These are phyloP conservation scores for Ditylenchus dipsaci DNA, from an alignment of 1,140 invertebrate species.

Conservation along the genomic window DNA sequence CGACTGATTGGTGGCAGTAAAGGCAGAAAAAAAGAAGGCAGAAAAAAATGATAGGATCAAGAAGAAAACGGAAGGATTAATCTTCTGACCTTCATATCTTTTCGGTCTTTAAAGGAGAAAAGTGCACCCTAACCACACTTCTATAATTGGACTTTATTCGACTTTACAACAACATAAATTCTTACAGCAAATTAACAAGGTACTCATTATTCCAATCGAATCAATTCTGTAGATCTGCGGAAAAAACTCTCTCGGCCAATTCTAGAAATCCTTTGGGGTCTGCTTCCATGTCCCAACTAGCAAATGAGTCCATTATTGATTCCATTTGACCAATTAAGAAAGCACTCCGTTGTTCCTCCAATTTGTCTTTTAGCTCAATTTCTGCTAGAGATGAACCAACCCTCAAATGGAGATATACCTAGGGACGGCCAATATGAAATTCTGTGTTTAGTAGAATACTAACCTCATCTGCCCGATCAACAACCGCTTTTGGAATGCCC, in stretches of 20 bases:
- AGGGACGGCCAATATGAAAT: neutral
- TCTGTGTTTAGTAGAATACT: neutral
- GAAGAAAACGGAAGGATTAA: no score
- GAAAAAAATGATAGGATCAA: no score
- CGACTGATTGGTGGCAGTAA: no score
- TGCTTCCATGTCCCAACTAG: neutral
- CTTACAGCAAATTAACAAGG: no score
- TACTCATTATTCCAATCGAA: no score
- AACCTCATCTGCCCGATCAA: slow-evolving; percentile 46
- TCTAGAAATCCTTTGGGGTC: neutral
- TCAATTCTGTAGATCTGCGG: no score
- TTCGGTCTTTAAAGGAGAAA: no score
- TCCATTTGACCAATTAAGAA: slow-evolving; percentile 1
- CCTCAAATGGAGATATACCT: slow-evolving; percentile 5
- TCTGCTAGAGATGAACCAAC: slow-evolving; percentile 1
- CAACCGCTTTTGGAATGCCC: slow-evolving; percentile 40
- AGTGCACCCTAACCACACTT: no score
- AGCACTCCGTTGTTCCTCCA: neutral
- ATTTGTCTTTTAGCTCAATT: slow-evolving; percentile 4
- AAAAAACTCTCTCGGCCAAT: slow-evolving; percentile 3
- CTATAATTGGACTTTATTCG: no score
- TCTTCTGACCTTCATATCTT: no score
- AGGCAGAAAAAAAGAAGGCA: no score
- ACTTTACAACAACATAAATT: no score
- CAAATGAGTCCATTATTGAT: slow-evolving; percentile 1